phyloP scores from a whole-genome alignment of 2,888 invertebrate species.

The Thera britannica region DNA sequence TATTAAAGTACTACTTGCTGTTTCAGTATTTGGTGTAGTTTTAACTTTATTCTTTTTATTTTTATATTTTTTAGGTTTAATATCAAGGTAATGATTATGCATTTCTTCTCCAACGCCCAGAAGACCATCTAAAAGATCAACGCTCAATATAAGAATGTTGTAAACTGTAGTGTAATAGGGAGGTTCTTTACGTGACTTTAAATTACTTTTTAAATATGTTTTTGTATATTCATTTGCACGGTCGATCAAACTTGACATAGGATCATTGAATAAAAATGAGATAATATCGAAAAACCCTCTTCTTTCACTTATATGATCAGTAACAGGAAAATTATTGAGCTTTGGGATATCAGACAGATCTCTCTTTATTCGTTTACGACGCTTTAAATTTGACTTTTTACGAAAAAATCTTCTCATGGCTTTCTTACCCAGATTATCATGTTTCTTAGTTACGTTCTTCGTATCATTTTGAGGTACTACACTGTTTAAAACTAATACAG shows the following conservation, averaged over 20 bases:
- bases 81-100: constrained; percentile 47
- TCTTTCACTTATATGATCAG: constrained; percentile 17
- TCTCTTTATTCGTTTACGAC: constrained; percentile 51
- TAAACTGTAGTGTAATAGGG: constrained; percentile 65
- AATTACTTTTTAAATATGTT: constrained; percentile 53
- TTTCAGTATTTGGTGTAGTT: constrained; percentile 34
- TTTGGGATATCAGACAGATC: constrained; percentile 17
- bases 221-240: constrained; percentile 58
- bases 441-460: constrained; percentile 27
- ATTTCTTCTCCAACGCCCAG: constrained; percentile 60
- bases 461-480: constrained; percentile 45
- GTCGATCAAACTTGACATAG: constrained; percentile 49
- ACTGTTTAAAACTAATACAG: constrained; percentile 61
- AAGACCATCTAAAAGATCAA: constrained; percentile 69
- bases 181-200: constrained; percentile 56
- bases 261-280: constrained; percentile 55
- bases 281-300: constrained; percentile 54
- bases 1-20: constrained; percentile 25
- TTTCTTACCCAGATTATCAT: constrained; percentile 17
- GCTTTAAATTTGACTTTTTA: constrained; percentile 51
- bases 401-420: constrained; percentile 42
- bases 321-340: constrained; percentile 1
- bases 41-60: constrained; percentile 35
- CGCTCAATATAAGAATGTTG: constrained; percentile 61
- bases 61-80: constrained; percentile 38